Conservation (phyloP, 2,888 invertebrate species). For the Stenchaetothrips biformis region DNA sequence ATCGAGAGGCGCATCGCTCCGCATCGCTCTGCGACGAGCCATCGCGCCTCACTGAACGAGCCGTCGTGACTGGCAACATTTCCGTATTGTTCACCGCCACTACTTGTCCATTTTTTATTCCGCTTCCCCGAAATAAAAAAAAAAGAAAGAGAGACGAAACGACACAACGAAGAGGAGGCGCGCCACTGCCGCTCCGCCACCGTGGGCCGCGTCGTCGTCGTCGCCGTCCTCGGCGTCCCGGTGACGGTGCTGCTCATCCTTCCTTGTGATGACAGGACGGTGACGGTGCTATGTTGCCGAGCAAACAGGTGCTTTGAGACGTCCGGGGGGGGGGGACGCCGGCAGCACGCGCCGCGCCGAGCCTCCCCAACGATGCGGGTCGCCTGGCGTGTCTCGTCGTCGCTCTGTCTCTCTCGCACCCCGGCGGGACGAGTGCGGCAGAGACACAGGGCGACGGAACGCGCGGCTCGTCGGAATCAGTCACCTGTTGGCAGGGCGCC, state of each 20-base stretch:
- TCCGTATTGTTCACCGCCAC: conserved; percentile 14
- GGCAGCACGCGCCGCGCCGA: neutral
- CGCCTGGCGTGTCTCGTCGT: too few species aligned
- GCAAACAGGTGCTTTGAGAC: conserved; percentile 2
- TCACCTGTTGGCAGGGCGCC: too few species aligned
- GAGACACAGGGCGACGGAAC: too few species aligned
- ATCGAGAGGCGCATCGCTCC: conserved; percentile 40
- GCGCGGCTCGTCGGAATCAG: too few species aligned
- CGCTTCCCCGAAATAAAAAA: conserved; percentile 16
- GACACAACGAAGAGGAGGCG: too few species aligned
- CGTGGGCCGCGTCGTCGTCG: too few species aligned
- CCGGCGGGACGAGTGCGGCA: too few species aligned
- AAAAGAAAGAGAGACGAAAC: neutral
- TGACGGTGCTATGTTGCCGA: conserved; percentile 11
- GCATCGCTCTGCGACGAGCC: conserved; percentile 36
- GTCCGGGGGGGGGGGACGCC: neutral
- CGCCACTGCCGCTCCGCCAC: too few species aligned
- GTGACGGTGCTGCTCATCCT: neutral
- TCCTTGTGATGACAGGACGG: conserved; percentile 20
- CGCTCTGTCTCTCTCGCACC: neutral
- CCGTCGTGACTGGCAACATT: conserved; percentile 10
- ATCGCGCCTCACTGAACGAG: neutral
- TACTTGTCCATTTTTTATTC: conserved; percentile 27
- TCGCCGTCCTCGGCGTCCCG: neutral
- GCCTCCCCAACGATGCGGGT: neutral